Conservation (phyloP, 2,888 invertebrate species). For the Congeria kusceri region DNA sequence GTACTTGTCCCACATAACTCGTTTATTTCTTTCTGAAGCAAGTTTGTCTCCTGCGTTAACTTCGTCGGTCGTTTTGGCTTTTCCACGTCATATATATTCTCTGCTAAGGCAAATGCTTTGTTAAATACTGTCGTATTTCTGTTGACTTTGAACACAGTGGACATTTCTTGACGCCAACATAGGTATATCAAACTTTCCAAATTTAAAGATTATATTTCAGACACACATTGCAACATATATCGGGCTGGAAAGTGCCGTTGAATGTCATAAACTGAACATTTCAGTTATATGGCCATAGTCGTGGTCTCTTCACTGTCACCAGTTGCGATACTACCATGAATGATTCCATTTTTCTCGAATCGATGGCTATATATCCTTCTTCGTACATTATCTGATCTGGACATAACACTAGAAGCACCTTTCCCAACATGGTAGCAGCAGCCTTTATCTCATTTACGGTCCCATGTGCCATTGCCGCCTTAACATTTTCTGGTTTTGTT, state of each 20-base stretch:
- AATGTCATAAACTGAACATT: constrained; percentile 35
- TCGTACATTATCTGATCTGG: constrained; percentile 24
- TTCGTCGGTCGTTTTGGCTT: constrained; percentile 1
- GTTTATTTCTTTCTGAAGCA: neutral
- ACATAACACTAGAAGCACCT: constrained; percentile 29
- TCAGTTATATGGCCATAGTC: constrained; percentile 33
- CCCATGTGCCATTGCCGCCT: constrained; percentile 5
- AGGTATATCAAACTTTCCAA: constrained; percentile 18
- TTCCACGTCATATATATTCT: neutral
- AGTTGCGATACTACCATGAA: constrained; percentile 41
- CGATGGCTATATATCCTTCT: constrained; percentile 34
- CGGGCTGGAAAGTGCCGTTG: constrained; percentile 24
- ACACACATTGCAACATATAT: constrained; percentile 35
- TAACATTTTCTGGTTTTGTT: neutral
- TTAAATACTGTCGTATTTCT: constrained; percentile 4
- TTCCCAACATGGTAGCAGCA: constrained; percentile 34
- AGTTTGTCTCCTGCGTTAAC: neutral
- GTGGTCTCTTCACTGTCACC: neutral
- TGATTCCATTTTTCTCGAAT: neutral
- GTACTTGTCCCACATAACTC: neutral
- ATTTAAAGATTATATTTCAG: constrained; percentile 30
- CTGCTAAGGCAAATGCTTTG: neutral
- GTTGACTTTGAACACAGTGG: constrained; percentile 10
- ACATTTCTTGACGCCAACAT: constrained; percentile 2
- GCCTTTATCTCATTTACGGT: constrained; percentile 26